These are phyloP conservation scores for Electrophaes corylata DNA, from an alignment of 2,888 invertebrate species.

Conservation along the genomic window DNA sequence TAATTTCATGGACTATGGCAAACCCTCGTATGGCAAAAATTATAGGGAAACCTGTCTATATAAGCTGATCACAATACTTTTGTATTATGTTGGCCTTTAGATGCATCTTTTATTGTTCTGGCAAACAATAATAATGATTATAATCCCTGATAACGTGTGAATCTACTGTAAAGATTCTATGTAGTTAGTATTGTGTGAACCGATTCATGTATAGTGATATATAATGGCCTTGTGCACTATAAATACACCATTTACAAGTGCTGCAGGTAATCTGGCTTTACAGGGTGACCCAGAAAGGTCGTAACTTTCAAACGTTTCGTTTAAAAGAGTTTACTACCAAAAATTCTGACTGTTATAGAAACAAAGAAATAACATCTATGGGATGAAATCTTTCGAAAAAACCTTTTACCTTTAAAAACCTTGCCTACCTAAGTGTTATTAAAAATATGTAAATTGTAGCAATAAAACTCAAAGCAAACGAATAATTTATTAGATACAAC, in stretches of 20 bases:
- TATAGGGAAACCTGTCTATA: too few species aligned
- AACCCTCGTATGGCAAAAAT: too few species aligned
- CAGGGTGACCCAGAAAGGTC: background rate
- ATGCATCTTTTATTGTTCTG: background rate
- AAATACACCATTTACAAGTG: background rate
- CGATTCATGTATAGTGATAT: background rate
- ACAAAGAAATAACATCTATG: too few species aligned
- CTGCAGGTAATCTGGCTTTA: background rate
- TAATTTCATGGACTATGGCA: too few species aligned
- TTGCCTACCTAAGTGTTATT: background rate
- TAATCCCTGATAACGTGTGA: slow-evolving; percentile 9
- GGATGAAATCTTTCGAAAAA: too few species aligned
- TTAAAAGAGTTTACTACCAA: too few species aligned
- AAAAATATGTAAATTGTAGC: background rate
- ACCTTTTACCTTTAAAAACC: background rate
- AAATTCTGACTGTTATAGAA: too few species aligned
- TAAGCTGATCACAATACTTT: background rate
- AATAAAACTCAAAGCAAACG: slow-evolving; percentile 30
- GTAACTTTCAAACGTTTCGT: background rate
- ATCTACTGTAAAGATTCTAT: background rate
- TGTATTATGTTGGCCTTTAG: slow-evolving; percentile 3
- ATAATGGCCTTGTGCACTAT: background rate
- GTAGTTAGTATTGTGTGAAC: slow-evolving; percentile 4
- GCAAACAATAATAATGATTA: slow-evolving; percentile 2
- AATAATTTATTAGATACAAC: slow-evolving; percentile 21